Evolutionary conservation across 92 coral and sea anemone species (phyloP).

Genomic region (Siderastrea radians): DNA sequence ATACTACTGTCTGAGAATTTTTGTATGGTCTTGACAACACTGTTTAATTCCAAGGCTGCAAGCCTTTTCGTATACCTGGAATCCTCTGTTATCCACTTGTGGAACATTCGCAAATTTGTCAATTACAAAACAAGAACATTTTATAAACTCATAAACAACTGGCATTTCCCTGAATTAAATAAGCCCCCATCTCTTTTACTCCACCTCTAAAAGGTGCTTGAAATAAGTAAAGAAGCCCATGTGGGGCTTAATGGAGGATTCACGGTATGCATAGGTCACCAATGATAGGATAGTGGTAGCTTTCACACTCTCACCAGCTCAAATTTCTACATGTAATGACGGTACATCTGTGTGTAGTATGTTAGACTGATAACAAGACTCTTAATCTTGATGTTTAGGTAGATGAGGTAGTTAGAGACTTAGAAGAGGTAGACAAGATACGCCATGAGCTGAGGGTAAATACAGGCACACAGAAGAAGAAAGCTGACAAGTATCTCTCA

Average conservation of each 20-base stretch:
- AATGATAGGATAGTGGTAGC: no score
- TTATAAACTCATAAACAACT: no score
- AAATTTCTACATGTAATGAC: neutral
- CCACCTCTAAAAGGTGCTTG: no score
- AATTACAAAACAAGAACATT: no score
- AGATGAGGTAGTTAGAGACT: conserved; percentile 39
- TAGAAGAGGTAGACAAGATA: conserved; percentile 41
- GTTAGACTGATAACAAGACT: neutral
- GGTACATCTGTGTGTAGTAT: neutral
- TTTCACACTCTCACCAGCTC: no score
- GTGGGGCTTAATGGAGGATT: no score
- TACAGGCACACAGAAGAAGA: conserved; percentile 12
- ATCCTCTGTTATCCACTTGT: no score
- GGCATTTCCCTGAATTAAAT: neutral
- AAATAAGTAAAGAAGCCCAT: no score
- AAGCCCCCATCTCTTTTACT: no score
- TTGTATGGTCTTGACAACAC: neutral
- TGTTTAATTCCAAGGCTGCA: conserved; percentile 3
- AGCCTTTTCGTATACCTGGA: neutral
- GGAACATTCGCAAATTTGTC: no score
- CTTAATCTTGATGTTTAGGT: conserved; percentile 33
- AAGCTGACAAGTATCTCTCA: conserved; percentile 19
- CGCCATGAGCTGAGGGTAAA: conserved; percentile 24
- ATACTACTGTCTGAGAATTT: neutral
- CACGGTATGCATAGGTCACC: no score